Percentiles rank a stretch among this genome's conserved stretches.
These are phyloP conservation scores for Andrena chrysosceles DNA, from an alignment of 2,888 invertebrate genomes.

Conservation along the genomic window DNA sequence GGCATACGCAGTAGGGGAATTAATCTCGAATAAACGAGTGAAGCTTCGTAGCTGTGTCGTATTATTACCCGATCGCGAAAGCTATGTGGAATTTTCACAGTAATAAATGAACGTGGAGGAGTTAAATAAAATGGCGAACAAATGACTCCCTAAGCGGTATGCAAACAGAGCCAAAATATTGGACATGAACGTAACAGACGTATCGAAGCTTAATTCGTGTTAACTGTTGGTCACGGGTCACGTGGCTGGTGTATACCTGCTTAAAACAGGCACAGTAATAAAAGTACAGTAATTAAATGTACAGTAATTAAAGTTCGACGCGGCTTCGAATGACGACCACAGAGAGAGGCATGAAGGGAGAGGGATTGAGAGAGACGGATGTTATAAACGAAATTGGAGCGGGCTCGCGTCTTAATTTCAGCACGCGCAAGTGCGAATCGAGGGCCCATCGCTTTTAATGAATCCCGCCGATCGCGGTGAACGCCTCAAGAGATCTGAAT, in stretches of 20 bases:
- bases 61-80: constrained; percentile 1
- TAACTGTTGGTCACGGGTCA: constrained; percentile 13
- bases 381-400: neutral
- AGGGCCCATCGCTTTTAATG: constrained; percentile 48
- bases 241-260: constrained; percentile 4
- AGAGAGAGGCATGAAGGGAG: neutral
- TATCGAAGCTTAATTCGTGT: constrained; percentile 21
- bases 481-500: constrained; percentile 32
- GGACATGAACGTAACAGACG: neutral
- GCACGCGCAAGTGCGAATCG: constrained; percentile 31
- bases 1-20: neutral
- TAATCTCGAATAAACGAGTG: constrained; percentile 22
- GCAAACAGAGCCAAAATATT: neutral
- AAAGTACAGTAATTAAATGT: too few species aligned
- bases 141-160: neutral
- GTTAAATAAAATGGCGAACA: neutral
- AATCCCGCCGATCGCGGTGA: constrained; percentile 38
- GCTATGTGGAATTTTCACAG: neutral
- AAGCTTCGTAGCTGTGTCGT: neutral
- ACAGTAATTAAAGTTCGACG: constrained; percentile 39
- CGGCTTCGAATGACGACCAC: neutral
- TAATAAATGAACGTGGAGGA: neutral
- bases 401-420: constrained; percentile 24
- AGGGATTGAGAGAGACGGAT: neutral
- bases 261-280: constrained; percentile 3